Base-by-base conservation (phyloP, 2,113 vertebrate species). In the Hydrolagus affinis region DNA sequence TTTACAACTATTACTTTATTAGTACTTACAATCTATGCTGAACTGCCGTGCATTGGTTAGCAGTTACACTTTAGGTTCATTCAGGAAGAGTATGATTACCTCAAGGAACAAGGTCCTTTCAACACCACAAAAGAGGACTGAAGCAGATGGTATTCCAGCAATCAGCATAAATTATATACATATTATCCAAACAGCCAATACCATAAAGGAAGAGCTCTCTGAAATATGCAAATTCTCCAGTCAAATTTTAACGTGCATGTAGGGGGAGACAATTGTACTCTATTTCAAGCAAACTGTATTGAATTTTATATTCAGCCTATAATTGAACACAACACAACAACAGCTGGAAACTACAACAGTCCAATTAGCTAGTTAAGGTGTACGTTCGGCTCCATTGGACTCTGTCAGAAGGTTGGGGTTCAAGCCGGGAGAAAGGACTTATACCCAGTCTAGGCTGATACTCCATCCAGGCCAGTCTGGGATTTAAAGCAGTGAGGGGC, bases 161-260 rank as follows among this genome's bases (percentile, higher is more conserved):
- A 44, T 85, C 60, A 62, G 85, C 85, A 85, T 69, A 77, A 77
- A 87, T 86, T 69, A 30, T 62, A 23, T 73, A 28, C 11, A 2
- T 12, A 64, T 8, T 8, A 28, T 12, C 57, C 15, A 25, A 76
- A 62, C 56, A 78, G 25, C 11, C 56, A 32, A 15, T 30, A 60
- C 56, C 15, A 71, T 71, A 60, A 17, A 60, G 75, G 75, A 59
- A 10, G 17, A n/a, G 23, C 14, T 60, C 23, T 64, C 77, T 19
- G 23, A 25, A 80, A 80, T 14, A 28, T 80, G 59, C 59, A 64
- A 64, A 80, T 8, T 15, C 44, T 6, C 59, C 59, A 64, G 60
- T 64, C 59, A 80, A 80, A 80, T 64, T 80, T 14, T 6, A 64
- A 28, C 77, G 44, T 17, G 59, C 21, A 59, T 14, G 57, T 19